A percentile compares a stretch with the other conserved stretches of the same genome.
Evolutionary conservation across 2,113 vertebrate genomes (phyloP).

Genomic region (Chlamydotis undulata): DNA sequence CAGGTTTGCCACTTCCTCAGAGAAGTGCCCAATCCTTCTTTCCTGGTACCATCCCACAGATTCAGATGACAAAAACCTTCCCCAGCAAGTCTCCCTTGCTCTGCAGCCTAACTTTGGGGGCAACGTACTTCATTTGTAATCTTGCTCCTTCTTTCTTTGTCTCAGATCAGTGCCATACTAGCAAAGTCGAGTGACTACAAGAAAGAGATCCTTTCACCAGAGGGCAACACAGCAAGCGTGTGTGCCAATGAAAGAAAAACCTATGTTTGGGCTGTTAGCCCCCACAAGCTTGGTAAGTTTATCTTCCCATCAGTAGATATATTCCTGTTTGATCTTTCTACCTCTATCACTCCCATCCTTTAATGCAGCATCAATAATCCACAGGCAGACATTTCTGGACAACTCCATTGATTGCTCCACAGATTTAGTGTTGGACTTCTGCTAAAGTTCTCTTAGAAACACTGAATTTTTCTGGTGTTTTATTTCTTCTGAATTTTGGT

Average conservation of each 20-base stretch:
- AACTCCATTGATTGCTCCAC: not conserved
- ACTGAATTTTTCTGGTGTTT: not conserved
- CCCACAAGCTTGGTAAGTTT: constrained; percentile 58
- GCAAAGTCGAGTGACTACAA: constrained; percentile 51
- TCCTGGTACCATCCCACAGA: not conserved
- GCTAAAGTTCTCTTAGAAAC: not conserved
- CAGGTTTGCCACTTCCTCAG: not conserved
- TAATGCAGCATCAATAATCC: not conserved
- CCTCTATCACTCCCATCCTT: not conserved
- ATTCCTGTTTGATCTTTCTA: not conserved
- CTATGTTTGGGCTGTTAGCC: constrained; percentile 65
- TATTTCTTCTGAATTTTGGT: not conserved
- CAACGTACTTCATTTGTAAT: not conserved
- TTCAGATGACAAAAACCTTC: not conserved
- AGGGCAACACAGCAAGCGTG: not conserved
- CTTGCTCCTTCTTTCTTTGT: not conserved
- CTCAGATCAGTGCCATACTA: constrained; percentile 62
- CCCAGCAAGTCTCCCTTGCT: not conserved
- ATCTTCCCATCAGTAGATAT: not conserved
- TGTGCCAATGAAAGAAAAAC: constrained; percentile 72
- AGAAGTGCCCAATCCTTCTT: not conserved
- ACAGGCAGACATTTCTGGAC: not conserved
- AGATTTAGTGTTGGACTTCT: not conserved
- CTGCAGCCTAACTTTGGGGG: not conserved
- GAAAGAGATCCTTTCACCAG: constrained; percentile 8